Evolutionary conservation across 2,888 invertebrate species (phyloP), one percentile per base, ranked within the genome.

Genomic region (Lordiphosa andalusiaca): DNA sequence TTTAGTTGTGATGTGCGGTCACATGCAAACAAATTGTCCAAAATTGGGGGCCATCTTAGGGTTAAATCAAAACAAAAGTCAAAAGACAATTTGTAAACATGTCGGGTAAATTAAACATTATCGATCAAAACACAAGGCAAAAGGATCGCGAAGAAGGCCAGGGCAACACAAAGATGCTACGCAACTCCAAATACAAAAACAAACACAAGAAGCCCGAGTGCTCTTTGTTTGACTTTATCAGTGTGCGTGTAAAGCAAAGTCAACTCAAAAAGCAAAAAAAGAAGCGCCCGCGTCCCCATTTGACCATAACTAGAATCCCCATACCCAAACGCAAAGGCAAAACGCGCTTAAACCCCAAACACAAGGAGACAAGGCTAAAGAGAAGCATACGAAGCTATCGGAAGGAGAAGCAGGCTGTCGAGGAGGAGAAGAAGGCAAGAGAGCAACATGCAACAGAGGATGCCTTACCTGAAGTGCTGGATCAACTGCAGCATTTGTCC

Each of bases 161-260:
- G 9, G 4, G 9, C 4, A 13, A 10, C 4, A 38, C 42, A 9
- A 54, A 4, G 3, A 41, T 39, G n/a, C 48, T 69, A 6, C 74
- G 69, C 21, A 85, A 71, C 53, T 50, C 85, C 16, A 84, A 84
- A 48, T 81, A 74, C 51, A 82, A 75, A 42, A 75, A 67, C 6
- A 69, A 67, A 4, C 73, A 73, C 38, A 65, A 63, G 10, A 59
- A 49, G 4, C 23, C 23, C 10, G 39, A 58, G 4, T 52, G 64
- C 12, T 51, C 65, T 0, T 63, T 84, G 0, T 35, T 84, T 1
- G 78, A 85, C 42, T 84, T 71, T 56, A 21, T 84, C 0, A 39
- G 49, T n/a, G 19, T 19, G 1, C 16, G 16, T 16, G 53, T 58
- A 19, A 66, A 57, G 48, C 54, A 63, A 9, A 4, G 42, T 7